Evolutionary conservation across 2,888 invertebrate species (phyloP).

Genomic region (Selenia dentaria): DNA sequence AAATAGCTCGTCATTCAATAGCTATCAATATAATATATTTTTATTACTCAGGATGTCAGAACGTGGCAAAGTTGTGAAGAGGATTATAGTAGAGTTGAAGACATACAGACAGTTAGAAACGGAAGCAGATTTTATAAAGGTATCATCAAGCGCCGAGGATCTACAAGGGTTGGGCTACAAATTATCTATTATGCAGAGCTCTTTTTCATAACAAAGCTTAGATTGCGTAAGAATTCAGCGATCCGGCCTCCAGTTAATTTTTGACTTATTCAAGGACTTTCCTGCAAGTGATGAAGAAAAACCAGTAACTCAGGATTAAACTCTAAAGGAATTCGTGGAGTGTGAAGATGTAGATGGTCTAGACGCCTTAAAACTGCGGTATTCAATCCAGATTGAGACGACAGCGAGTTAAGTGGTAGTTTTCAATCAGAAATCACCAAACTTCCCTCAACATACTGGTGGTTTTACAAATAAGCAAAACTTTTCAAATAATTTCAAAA

Average conservation of each 20-base stretch:
- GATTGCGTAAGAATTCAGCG: background rate
- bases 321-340: background rate
- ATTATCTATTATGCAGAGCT: background rate
- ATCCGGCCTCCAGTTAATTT: background rate
- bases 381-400: background rate
- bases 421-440: background rate
- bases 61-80: background rate
- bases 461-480: background rate
- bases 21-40: too few relatives aligned
- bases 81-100: background rate
- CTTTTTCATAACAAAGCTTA: background rate
- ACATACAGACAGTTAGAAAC: background rate
- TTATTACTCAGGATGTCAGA: background rate
- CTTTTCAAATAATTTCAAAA: background rate
- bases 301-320: background rate
- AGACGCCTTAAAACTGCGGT: background rate
- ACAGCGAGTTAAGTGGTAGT: background rate
- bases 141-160: background rate
- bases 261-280: background rate
- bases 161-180: background rate
- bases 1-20: too few relatives aligned
- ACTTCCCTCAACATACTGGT: background rate
- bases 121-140: background rate
- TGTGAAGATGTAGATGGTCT: background rate
- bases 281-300: background rate